Percentiles rank a stretch among this genome's conserved stretches.
Evolutionary conservation across 2,888 invertebrate genomes (phyloP).

Genomic region (Mylabris sibirica): DNA sequence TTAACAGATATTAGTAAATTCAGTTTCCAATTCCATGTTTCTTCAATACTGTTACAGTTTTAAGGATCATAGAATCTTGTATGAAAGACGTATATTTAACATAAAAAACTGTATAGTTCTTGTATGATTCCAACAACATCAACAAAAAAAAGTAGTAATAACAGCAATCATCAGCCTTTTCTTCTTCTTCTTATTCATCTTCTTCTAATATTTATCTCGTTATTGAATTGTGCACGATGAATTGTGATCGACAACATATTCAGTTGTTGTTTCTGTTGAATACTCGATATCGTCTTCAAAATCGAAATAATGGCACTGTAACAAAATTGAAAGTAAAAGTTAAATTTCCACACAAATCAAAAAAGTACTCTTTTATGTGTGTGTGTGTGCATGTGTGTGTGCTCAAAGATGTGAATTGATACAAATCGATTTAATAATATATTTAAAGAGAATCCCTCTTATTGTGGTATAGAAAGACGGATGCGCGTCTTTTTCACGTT

Average conservation of each 20-base stretch:
- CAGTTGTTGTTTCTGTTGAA: slow-evolving; percentile 48
- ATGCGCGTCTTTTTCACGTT: too few species aligned
- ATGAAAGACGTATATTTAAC: slow-evolving; percentile 29
- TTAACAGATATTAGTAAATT: not conserved
- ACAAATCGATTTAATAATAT: not conserved
- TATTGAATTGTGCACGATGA: slow-evolving; percentile 59
- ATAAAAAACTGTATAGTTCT: slow-evolving; percentile 24
- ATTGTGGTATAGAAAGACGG: not conserved
- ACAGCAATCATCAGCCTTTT: slow-evolving; percentile 31
- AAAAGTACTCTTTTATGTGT: too few species aligned
- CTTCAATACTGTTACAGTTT: not conserved
- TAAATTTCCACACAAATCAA: too few species aligned
- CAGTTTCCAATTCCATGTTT: not conserved
- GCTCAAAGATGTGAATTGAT: slow-evolving; percentile 7
- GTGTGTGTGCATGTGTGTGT: too few species aligned
- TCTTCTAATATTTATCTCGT: slow-evolving; percentile 47
- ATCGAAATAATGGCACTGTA: slow-evolving; percentile 60
- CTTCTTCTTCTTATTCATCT: too few species aligned
- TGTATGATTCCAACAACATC: not conserved
- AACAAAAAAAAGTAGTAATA: not conserved
- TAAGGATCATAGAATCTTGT: not conserved
- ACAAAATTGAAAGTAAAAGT: slow-evolving; percentile 32
- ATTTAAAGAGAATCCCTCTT: not conserved
- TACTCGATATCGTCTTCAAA: slow-evolving; percentile 59
- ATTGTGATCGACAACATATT: slow-evolving; percentile 56